phyloP scores from a whole-genome alignment of 2,797 vertebrate species.

The Fistularia commersonii region DNA sequence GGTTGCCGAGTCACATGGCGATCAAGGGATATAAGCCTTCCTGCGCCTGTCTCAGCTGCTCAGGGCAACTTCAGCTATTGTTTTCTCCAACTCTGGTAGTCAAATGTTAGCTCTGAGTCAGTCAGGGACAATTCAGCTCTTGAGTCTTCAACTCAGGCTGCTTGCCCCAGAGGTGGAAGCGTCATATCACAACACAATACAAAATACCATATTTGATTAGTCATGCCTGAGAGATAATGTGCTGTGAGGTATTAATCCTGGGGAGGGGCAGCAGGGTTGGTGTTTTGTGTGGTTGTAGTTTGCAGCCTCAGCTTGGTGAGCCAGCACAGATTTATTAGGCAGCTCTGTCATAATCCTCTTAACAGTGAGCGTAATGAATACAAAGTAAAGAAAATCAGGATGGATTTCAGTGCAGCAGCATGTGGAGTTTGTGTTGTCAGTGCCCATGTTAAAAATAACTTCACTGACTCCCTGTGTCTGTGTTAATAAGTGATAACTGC shows the following conservation, averaged over 20 bases:
- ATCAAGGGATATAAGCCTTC: constrained; percentile 19
- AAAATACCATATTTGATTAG: too few species aligned
- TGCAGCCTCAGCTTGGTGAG: constrained; percentile 4
- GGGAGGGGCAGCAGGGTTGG: constrained; percentile 1
- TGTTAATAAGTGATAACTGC: too few species aligned
- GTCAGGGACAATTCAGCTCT: constrained; percentile 6
- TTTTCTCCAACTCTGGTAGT: not conserved
- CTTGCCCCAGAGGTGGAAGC: constrained; percentile 5
- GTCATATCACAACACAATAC: not conserved
- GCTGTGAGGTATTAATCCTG: not conserved
- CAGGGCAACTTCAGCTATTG: not conserved
- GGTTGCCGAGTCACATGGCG: constrained; percentile 52
- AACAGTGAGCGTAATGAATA: constrained; percentile 30
- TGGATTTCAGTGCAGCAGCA: not conserved
- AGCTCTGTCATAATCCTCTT: constrained; percentile 61
- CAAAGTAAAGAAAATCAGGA: constrained; percentile 28
- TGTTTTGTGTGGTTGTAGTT: constrained; percentile 11
- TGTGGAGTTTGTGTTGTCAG: not conserved
- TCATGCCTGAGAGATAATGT: too few species aligned
- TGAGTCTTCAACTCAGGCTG: constrained; percentile 23
- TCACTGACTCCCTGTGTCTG: too few species aligned
- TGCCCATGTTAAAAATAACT: too few species aligned
- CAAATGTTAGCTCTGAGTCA: constrained; percentile 24
- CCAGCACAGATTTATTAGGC: constrained; percentile 41
- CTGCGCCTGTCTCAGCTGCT: constrained; percentile 3